Conservation (phyloP, 53 echinoderm and acorn worm genomes). For the Apostichopus leukothele region DNA sequence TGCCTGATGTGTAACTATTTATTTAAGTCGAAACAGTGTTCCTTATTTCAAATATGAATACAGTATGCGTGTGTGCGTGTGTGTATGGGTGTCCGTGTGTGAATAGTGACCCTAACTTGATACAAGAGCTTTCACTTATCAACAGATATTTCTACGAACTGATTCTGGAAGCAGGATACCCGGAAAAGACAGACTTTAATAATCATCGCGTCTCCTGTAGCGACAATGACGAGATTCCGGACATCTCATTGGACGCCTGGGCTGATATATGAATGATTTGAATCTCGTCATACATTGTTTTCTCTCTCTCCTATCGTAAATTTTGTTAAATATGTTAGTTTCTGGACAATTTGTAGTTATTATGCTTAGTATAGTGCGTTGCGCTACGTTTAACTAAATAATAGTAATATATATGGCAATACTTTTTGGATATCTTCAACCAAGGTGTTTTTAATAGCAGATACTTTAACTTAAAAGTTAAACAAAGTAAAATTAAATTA, state of each 20-base stretch:
- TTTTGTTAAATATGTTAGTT: no score
- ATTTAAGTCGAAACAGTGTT: neutral
- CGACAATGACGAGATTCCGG: neutral
- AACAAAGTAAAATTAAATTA: no score
- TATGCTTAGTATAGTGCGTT: no score
- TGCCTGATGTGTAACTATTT: no score
- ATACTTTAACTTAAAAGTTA: no score
- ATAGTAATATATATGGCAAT: no score
- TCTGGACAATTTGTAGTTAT: no score
- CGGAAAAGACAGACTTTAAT: neutral
- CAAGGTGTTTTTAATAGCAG: no score
- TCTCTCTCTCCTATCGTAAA: no score
- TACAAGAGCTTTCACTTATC: neutral
- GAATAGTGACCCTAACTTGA: neutral
- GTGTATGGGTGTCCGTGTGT: neutral
- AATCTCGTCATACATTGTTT: no score
- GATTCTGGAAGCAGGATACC: conserved; percentile 6
- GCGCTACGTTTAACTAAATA: no score
- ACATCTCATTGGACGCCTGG: neutral
- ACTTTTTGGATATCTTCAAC: no score
- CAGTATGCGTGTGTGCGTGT: neutral
- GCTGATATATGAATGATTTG: neutral
- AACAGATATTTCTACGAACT: conserved; percentile 16
- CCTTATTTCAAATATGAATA: neutral
- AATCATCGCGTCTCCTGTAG: neutral